A percentile compares a stretch with the other conserved stretches of the same genome.
Evolutionary conservation across 1,140 invertebrate genomes (phyloP).

Genomic region (Samia ricini): DNA sequence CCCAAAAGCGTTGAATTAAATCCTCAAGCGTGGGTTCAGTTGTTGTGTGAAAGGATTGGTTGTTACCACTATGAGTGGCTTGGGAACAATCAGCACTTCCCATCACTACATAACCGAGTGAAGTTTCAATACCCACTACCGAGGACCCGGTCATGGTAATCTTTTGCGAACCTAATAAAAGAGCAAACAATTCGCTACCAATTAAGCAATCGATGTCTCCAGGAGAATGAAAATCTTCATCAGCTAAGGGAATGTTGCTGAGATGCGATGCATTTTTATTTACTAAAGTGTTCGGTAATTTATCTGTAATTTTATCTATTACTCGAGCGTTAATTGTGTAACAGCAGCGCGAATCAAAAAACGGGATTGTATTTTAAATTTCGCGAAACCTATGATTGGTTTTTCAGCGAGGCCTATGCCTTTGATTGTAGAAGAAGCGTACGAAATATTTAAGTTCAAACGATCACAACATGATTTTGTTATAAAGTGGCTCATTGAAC

Average conservation of each 20-base stretch:
- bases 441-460: no score
- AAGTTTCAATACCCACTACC: no score
- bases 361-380: slow-evolving; percentile 2
- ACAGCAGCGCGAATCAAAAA: slow-evolving; percentile 1
- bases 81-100: no score
- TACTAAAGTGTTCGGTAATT: not conserved
- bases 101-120: no score
- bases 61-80: no score
- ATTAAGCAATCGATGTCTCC: not conserved
- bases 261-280: not conserved
- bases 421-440: not conserved
- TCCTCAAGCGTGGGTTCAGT: not conserved
- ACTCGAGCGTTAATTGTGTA: not conserved
- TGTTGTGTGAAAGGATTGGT: no score
- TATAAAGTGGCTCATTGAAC: no score
- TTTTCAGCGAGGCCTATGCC: not conserved
- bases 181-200: not conserved
- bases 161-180: not conserved
- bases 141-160: no score
- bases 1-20: not conserved
- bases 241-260: not conserved
- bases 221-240: not conserved
- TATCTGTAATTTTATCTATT: not conserved
- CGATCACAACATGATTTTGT: no score
- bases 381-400: not conserved